Conservation (phyloP, 1,140 invertebrate genomes). For the Caenorhabditis inopinata region DNA sequence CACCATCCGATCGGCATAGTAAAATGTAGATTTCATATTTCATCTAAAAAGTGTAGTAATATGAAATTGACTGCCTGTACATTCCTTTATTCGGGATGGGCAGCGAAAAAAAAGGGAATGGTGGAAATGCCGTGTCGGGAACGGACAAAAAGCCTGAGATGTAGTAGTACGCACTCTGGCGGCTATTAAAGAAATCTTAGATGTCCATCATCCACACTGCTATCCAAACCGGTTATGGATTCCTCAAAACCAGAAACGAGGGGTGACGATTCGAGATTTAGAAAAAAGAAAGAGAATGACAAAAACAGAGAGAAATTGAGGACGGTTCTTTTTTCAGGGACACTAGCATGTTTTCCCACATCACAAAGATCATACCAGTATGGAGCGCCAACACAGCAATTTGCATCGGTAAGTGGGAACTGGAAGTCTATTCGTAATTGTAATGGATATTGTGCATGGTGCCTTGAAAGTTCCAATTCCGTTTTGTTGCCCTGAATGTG, state of each 20-base stretch:
- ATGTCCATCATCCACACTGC: conserved; percentile 2
- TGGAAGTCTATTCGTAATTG: not conserved
- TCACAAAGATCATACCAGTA: conserved; percentile 35
- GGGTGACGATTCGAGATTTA: not conserved
- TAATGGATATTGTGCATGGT: conserved; percentile 8
- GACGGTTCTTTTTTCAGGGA: conserved; percentile 20
- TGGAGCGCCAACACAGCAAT: conserved; percentile 39
- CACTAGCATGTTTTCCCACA: conserved; percentile 33
- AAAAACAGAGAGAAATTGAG: too few relatives aligned
- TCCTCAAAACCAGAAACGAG: conserved; percentile 6
- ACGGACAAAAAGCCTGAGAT: conserved; percentile 23
- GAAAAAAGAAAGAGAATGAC: not conserved
- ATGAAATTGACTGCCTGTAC: not conserved
- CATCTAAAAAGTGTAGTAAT: not conserved
- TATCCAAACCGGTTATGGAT: not conserved
- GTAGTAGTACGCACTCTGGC: conserved; percentile 28
- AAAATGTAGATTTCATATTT: conserved; percentile 25
- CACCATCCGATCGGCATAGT: conserved; percentile 17
- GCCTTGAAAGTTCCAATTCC: not conserved
- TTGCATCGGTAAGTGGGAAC: conserved; percentile 27
- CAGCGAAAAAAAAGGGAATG: not conserved
- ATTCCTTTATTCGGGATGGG: not conserved
- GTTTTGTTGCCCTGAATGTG: not conserved
- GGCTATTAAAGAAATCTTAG: conserved; percentile 29
- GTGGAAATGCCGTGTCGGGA: conserved; percentile 4